Base-by-base conservation (phyloP, 1,140 invertebrate genomes). In the Tetraneura akinire region DNA sequence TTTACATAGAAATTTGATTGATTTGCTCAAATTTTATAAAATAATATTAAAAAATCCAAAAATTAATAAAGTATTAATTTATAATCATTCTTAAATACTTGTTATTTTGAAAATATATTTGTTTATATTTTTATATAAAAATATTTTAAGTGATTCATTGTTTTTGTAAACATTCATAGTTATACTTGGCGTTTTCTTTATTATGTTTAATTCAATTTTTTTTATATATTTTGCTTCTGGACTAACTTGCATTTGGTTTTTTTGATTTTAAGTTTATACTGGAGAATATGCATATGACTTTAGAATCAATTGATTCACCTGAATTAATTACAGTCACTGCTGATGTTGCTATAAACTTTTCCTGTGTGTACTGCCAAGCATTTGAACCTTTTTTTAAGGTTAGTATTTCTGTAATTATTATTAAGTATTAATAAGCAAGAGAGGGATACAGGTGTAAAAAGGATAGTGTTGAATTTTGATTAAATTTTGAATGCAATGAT, bases 311-410 rank as follows among this genome's bases (percentile, higher is more conserved):
- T 47, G 74, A 78, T 78, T 78, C 74, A 60, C 37, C 74, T 47
- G 74, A 78, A 60, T 78, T 78, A 78, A 78, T 78, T 26, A 78
- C 74, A 78, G 37, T 78, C 37, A 78, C 74, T 62, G 74, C 74
- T 60, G 74, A 78, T 60, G 74, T 78, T 60, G 74, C 74, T 78
- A 78, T 78, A 78, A 78, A 78, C 37, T 78, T 78, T 78, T 78
- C 74, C 21, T 32, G 47, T 78, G 74, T 78, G 21, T 78, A 78
- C 74, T 78, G 74, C 55, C 11, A 21, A 78, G 74, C 74, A 45
- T 78, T 78, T 9, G 74, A 78, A 60, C 74, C 74, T n/a, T 78
- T 45, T 29, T 78, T 78, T 47, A 78, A 78, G 74, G 74, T 78
- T 60, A 60, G 74, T 78, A 74, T 57, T 74, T 57, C 0, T 53